These are phyloP conservation scores for Acrobasis consociella DNA, from an alignment of 2,888 invertebrate genomes.

Conservation along the genomic window DNA sequence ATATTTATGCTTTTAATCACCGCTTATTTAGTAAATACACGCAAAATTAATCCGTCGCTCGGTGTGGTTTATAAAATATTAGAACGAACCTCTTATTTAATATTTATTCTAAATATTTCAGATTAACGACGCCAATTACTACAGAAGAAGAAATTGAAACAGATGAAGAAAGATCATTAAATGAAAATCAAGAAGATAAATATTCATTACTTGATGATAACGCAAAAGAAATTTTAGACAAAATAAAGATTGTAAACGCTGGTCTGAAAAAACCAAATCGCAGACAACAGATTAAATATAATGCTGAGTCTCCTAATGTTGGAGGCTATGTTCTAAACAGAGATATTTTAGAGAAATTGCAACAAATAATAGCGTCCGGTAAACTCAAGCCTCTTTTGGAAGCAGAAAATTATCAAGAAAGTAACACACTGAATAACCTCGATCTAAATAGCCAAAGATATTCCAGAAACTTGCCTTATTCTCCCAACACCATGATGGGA, in stretches of 20 bases:
- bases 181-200: constrained; percentile 49
- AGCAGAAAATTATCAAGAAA: constrained; percentile 43
- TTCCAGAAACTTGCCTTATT: constrained; percentile 42
- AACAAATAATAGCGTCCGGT: constrained; percentile 64
- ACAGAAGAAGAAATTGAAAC: constrained; percentile 34
- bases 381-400: constrained; percentile 50
- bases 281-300: constrained; percentile 52
- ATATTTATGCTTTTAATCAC: constrained; percentile 47
- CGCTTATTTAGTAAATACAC: constrained; percentile 44
- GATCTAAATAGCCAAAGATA: constrained; percentile 37
- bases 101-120: constrained; percentile 47
- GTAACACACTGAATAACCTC: constrained; percentile 40
- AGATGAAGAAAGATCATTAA: constrained; percentile 27
- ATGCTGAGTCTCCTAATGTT: constrained; percentile 48
- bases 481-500: constrained; percentile 25
- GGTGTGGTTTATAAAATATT: constrained; percentile 34
- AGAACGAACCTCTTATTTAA: constrained; percentile 22
- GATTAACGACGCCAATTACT: constrained; percentile 37
- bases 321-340: constrained; percentile 57
- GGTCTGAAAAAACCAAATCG: constrained; percentile 62
- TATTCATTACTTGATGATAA: constrained; percentile 43
- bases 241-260: constrained; percentile 80
- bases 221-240: constrained; percentile 75
- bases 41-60: constrained; percentile 44
- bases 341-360: constrained; percentile 64